Evolutionary conservation across 64 coral and sea anemone species (phyloP), one percentile per base, ranked within the genome.

Genomic region (Stichodactyla mertensii): DNA sequence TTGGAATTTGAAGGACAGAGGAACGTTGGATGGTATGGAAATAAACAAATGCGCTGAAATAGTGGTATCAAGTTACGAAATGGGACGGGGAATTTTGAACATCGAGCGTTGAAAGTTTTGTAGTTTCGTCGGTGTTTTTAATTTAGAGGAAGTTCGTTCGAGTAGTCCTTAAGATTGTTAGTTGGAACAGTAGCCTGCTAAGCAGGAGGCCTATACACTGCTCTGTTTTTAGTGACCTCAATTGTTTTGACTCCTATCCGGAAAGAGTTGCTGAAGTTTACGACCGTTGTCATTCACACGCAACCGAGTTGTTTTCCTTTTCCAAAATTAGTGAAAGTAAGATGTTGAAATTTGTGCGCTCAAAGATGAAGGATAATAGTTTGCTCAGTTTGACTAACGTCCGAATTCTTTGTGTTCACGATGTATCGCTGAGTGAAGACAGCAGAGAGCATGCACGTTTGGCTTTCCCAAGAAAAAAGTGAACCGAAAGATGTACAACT

Each of bases 171-270:
- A 26, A 74, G 26, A 26, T 23, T 74, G 11, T 74, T 74, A 74
- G 62, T 22, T 66, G 62, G 19, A 66, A n/a, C 13, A 2, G 24
- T 31, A 74, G 24, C 69, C 69, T 74, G 23, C 69, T 10, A 74
- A 74, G 24, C 69, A 23, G 69, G 69, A 74, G 69, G 69, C 27
- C 69, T 27, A 27, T 74, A 0, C 57, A 10, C 69, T n/a, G 36
- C 36, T 74, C 27, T 23, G 4, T 4, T 74, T 23, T 74, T 11
- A 10, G 69, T 74, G 69, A 74, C 69, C 69, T 74, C 69, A 74
- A n/a, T 27, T 74, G 69, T 74, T 74, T 74, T 74, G 69, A 74
- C 69, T 74, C 23, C 69, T 74, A 36, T 31, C n/a, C 62, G 20
- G 6, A 27, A 4, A 0, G 26, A 28, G 23, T 31, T 74, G 69